These are phyloP conservation scores for Streptopelia turtur DNA, from an alignment of 2,797 vertebrate species.

Conservation along the genomic window DNA sequence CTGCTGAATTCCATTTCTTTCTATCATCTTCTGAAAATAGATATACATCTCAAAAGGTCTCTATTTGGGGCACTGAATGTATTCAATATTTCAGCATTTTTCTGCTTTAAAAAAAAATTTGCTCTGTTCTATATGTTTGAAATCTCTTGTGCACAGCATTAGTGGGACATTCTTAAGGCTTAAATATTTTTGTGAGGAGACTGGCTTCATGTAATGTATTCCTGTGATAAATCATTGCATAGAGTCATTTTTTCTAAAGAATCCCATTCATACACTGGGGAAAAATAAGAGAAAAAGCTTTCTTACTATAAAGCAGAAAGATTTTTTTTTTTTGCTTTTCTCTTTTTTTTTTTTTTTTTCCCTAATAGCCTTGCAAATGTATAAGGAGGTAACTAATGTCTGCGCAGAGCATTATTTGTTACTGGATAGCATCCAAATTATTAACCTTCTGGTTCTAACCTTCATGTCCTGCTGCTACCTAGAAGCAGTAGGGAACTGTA, in stretches of 20 bases:
- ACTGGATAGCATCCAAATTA: neutral
- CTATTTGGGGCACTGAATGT: neutral
- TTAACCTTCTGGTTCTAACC: neutral
- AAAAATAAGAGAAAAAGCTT: slow-evolving; percentile 8
- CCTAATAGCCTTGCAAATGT: neutral
- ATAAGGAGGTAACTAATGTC: neutral
- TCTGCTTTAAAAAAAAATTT: neutral
- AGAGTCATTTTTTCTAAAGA: neutral
- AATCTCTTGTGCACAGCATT: neutral
- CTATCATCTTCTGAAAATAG: slow-evolving; percentile 57
- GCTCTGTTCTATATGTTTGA: neutral
- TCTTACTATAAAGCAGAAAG: neutral
- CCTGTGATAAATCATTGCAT: neutral
- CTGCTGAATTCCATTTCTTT: slow-evolving; percentile 57
- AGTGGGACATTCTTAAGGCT: neutral
- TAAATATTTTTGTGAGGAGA: neutral
- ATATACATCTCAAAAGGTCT: slow-evolving; percentile 37
- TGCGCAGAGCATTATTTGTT: neutral
- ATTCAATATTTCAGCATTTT: slow-evolving; percentile 42
- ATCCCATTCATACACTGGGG: neutral
- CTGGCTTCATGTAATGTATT: neutral
- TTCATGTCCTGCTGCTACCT: neutral
- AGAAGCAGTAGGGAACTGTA: neutral
- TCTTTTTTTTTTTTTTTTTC: neutral
- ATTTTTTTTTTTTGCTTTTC: neutral